phyloP scores from a whole-genome alignment of 2,113 vertebrate genomes.

The Prolemur simus region DNA sequence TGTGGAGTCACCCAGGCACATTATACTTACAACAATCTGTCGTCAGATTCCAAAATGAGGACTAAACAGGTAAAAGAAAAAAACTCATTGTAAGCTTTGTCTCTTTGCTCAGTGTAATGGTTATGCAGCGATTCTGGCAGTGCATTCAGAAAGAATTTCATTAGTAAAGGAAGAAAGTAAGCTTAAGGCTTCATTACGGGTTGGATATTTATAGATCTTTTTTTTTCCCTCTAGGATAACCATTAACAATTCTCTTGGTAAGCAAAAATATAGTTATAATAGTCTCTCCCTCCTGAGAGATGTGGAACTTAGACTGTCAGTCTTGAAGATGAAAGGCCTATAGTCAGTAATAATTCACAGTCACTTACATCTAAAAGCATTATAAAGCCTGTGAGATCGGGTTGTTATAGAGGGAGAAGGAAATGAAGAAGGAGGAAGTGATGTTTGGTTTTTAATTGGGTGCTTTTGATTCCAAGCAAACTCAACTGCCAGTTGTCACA shows the following conservation, averaged over 20 bases:
- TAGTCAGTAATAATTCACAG: constrained; percentile 38
- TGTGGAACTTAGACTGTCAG: constrained; percentile 27
- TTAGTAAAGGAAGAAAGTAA: constrained; percentile 54
- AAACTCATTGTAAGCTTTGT: not conserved
- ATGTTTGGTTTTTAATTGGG: constrained; percentile 31
- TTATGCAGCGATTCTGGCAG: not conserved
- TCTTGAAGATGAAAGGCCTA: constrained; percentile 54
- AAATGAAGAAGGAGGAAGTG: not conserved
- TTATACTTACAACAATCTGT: constrained; percentile 91
- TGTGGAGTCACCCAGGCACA: constrained; percentile 91
- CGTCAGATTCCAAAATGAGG: constrained; percentile 86
- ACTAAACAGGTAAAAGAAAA: constrained; percentile 87
- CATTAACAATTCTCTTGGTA: constrained; percentile 70
- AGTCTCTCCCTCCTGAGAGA: constrained; percentile 63
- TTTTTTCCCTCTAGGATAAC: constrained; percentile 65
- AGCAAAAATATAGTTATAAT: constrained; percentile 71
- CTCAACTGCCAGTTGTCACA: constrained; percentile 16
- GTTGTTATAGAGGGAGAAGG: not conserved
- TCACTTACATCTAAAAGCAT: constrained; percentile 51
- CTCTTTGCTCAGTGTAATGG: not conserved
- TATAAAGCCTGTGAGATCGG: constrained; percentile 35
- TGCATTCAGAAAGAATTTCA: constrained; percentile 46
- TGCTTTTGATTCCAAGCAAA: constrained; percentile 1
- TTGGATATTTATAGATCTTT: constrained; percentile 62
- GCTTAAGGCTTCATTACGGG: constrained; percentile 57